phyloP scores from a whole-genome alignment of 2,888 invertebrate genomes.

The Brassicogethes aeneus region DNA sequence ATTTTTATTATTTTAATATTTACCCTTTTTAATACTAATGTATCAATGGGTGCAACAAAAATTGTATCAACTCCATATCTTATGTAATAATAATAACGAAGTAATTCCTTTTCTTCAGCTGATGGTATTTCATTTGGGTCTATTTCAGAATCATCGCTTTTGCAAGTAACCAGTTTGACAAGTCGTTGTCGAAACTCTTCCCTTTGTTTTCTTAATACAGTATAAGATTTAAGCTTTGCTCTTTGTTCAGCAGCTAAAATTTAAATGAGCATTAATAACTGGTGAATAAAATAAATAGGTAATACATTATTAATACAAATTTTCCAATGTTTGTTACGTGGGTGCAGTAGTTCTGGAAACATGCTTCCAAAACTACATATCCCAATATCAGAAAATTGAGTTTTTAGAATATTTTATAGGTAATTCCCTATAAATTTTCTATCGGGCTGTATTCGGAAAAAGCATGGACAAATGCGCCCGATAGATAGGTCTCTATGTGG shows the following conservation, averaged over 20 bases:
- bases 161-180: conserved; percentile 62
- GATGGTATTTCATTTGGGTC: conserved; percentile 46
- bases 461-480: too few relatives aligned
- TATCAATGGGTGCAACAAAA: conserved; percentile 77
- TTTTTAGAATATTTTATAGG: too few relatives aligned
- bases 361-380: too few relatives aligned
- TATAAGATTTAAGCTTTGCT: conserved; percentile 49
- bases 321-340: too few relatives aligned
- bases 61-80: conserved; percentile 85
- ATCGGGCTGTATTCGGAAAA: too few relatives aligned
- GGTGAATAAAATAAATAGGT: conserved; percentile 2
- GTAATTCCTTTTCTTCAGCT: conserved; percentile 56
- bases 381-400: too few relatives aligned
- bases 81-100: conserved; percentile 84
- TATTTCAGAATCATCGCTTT: conserved; percentile 43
- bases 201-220: conserved; percentile 60
- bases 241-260: conserved; percentile 40
- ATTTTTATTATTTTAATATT: conserved; percentile 1
- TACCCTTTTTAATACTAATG: conserved; percentile 57
- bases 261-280: background rate
- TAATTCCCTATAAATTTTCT: too few relatives aligned
- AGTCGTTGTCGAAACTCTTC: conserved; percentile 76
- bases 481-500: too few relatives aligned
- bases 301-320: background rate
- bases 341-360: too few relatives aligned